Percentiles rank a stretch among this genome's conserved stretches.
Evolutionary conservation across 2,797 vertebrate species (phyloP).

Genomic region (Alcedo quadribrachys): DNA sequence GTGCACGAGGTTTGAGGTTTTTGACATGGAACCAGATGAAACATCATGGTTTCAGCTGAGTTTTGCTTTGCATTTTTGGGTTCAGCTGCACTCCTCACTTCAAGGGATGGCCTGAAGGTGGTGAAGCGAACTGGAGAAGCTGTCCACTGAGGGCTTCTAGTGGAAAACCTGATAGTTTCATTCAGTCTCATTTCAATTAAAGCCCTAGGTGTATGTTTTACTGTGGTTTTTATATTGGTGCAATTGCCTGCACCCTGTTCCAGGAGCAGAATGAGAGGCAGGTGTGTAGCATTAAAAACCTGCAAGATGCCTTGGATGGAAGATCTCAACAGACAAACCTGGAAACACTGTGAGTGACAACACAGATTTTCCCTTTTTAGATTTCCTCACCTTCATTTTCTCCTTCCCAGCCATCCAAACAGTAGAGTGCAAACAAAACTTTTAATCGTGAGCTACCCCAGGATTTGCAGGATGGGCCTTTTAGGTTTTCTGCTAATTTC

Average conservation of each 20-base stretch:
- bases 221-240: neutral
- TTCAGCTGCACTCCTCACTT: conserved; percentile 5
- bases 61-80: conserved; percentile 46
- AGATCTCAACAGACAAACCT: neutral
- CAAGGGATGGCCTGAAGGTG: neutral
- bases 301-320: neutral
- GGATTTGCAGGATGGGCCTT: neutral
- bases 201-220: neutral
- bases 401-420: neutral
- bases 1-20: conserved; percentile 50
- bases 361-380: neutral
- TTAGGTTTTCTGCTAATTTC: neutral
- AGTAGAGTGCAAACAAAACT: neutral
- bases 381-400: neutral
- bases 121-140: conserved; percentile 3
- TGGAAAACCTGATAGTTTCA: conserved; percentile 1
- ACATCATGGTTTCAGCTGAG: conserved; percentile 38
- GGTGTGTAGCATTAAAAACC: neutral
- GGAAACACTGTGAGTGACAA: neutral
- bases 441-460: neutral
- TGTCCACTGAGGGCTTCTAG: conserved; percentile 1
- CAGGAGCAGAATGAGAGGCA: neutral
- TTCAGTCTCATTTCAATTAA: conserved; percentile 5
- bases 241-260: neutral
- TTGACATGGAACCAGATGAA: conserved; percentile 60